These are phyloP conservation scores for Tenthredo scrophulariae DNA, from an alignment of 2,888 invertebrate species.

Conservation along the genomic window DNA sequence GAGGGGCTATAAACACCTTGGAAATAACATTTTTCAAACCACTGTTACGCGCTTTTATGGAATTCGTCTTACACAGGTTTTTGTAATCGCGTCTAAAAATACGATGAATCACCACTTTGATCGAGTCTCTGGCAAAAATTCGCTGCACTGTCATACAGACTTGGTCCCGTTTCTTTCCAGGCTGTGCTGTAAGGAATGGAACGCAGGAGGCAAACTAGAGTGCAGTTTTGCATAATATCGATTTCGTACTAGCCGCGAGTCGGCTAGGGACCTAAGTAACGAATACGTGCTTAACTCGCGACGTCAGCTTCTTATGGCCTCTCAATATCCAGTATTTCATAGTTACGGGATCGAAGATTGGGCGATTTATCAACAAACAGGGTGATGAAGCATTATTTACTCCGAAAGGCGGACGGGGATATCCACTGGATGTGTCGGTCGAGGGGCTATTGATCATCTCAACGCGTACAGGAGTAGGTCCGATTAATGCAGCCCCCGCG, in stretches of 20 bases:
- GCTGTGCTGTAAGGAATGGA: neutral
- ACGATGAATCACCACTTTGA: no score
- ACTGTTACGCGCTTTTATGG: no score
- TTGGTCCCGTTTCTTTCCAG: neutral
- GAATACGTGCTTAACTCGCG: conserved; percentile 4
- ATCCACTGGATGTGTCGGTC: conserved; percentile 10
- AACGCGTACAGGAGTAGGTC: neutral
- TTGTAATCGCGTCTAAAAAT: neutral
- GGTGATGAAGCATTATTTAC: conserved; percentile 1
- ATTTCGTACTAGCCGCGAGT: neutral
- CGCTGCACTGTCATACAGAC: neutral
- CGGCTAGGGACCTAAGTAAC: neutral
- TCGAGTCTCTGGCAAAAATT: neutral
- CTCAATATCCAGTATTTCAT: neutral
- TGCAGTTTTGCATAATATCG: conserved; percentile 44
- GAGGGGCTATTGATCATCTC: conserved; percentile 19
- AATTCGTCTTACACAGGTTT: no score
- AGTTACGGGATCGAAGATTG: neutral
- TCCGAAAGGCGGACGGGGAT: neutral
- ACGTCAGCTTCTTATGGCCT: conserved; percentile 1
- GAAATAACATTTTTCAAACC: neutral
- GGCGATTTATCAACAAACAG: conserved; percentile 19
- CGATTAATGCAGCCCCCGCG: neutral
- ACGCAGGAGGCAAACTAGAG: no score
- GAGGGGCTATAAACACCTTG: neutral